Percentiles rank a stretch among this genome's conserved stretches.
These are phyloP conservation scores for Drosophila nigricruria DNA, from an alignment of 2,888 invertebrate species.

Conservation along the genomic window DNA sequence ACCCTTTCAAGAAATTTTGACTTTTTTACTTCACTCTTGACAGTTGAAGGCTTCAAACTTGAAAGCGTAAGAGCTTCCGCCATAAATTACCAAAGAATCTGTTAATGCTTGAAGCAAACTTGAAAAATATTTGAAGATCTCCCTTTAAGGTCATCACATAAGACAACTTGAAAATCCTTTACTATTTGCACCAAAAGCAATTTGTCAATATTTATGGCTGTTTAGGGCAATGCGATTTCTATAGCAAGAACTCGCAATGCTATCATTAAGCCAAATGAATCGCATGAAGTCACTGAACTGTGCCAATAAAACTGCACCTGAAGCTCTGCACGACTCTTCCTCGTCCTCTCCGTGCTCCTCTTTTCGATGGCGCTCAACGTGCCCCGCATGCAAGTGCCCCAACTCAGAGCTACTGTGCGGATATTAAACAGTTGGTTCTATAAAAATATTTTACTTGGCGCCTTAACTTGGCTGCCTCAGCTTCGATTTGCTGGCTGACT, in stretches of 20 bases:
- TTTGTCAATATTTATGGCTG: conserved; percentile 12
- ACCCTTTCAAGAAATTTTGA: not conserved
- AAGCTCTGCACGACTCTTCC: not conserved
- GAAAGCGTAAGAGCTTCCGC: not conserved
- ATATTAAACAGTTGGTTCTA: conserved; percentile 53
- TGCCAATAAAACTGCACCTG: conserved; percentile 33
- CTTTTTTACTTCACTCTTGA: not conserved
- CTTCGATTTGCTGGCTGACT: conserved; percentile 64
- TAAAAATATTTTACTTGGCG: conserved; percentile 61
- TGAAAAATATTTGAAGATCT: not conserved
- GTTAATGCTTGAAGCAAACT: not conserved
- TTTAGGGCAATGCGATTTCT: conserved; percentile 41
- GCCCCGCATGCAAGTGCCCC: conserved; percentile 10
- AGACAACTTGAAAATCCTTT: not conserved
- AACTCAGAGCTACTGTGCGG: conserved; percentile 19
- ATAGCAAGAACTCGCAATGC: not conserved
- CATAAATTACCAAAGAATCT: not conserved
- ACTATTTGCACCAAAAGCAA: not conserved
- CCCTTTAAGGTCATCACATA: not conserved
- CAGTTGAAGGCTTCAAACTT: not conserved
- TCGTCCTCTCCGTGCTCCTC: not conserved
- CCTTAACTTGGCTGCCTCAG: conserved; percentile 41
- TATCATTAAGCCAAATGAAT: conserved; percentile 27
- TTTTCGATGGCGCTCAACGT: conserved; percentile 2
- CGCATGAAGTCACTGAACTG: conserved; percentile 34